Evolutionary conservation across 1,140 invertebrate species (phyloP).

Genomic region (Neodiprion pinetum): DNA sequence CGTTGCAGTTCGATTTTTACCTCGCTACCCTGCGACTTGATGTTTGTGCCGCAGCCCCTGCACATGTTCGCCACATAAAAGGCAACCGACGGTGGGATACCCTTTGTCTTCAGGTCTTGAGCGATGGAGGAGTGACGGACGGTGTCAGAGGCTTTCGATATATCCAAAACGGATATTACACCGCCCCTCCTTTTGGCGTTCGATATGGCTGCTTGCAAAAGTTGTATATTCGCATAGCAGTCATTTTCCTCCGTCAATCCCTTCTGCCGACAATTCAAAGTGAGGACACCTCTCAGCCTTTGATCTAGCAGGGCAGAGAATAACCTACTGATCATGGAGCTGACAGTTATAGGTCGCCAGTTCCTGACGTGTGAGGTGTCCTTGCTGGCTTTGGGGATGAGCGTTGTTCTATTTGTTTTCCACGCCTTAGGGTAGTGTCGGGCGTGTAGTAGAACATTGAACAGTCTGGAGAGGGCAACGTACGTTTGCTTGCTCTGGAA

Average conservation of each 20-base stretch:
- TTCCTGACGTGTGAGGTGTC: constrained; percentile 18
- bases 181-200: background rate
- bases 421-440: constrained; percentile 25
- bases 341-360: constrained; percentile 33
- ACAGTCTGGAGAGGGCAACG: constrained; percentile 4
- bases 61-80: background rate
- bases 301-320: constrained; percentile 29
- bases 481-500: background rate
- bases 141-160: constrained; percentile 40
- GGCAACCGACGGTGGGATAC: background rate
- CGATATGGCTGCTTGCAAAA: background rate
- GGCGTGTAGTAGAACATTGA: background rate
- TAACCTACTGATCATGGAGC: constrained; percentile 24
- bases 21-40: background rate
- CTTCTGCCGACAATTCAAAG: constrained; percentile 25
- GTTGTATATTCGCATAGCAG: background rate
- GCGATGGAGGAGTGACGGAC: constrained; percentile 21
- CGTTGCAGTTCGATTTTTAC: constrained; percentile 28
- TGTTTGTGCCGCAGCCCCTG: background rate
- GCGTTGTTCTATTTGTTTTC: constrained; percentile 32
- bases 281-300: constrained; percentile 19
- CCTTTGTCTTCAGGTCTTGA: background rate
- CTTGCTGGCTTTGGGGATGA: constrained; percentile 31
- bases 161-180: background rate
- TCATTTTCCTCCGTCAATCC: background rate